Evolutionary conservation across 2,797 vertebrate species (phyloP).

Genomic region (Coranthus polyacanthus): DNA sequence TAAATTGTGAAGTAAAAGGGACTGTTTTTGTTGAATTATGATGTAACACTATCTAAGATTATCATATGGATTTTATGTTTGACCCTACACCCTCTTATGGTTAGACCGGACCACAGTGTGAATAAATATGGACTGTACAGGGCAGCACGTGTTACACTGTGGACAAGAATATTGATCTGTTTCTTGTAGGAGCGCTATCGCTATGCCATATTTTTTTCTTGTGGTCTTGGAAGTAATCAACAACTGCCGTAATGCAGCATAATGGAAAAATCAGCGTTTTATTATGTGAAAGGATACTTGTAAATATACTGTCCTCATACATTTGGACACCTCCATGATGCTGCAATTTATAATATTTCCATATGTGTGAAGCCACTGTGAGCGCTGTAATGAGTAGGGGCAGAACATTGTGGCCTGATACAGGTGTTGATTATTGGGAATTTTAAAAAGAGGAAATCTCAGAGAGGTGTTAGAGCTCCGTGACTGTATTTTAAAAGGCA

Average conservation of each 20-base stretch:
- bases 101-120: constrained; percentile 23
- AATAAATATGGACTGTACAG: constrained; percentile 33
- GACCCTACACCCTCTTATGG: background rate
- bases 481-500: background rate
- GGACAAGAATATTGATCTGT: constrained; percentile 52
- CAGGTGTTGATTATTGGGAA: constrained; percentile 1
- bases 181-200: constrained; percentile 25
- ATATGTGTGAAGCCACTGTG: constrained; percentile 1
- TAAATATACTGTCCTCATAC: constrained; percentile 23
- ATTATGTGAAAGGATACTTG: constrained; percentile 9
- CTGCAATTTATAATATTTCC: background rate
- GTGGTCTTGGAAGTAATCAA: constrained; percentile 33
- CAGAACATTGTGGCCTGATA: background rate
- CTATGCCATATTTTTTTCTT: constrained; percentile 28
- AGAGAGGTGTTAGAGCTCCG: background rate
- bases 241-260: constrained; percentile 15
- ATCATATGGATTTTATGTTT: background rate
- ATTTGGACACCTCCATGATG: constrained; percentile 9
- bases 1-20: background rate
- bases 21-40: background rate
- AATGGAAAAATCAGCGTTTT: constrained; percentile 39
- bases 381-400: background rate
- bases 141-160: constrained; percentile 21
- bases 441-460: background rate
- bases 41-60: background rate